Base-by-base conservation (phyloP, 2,888 invertebrate species). In the Caenorhabditis angaria region DNA sequence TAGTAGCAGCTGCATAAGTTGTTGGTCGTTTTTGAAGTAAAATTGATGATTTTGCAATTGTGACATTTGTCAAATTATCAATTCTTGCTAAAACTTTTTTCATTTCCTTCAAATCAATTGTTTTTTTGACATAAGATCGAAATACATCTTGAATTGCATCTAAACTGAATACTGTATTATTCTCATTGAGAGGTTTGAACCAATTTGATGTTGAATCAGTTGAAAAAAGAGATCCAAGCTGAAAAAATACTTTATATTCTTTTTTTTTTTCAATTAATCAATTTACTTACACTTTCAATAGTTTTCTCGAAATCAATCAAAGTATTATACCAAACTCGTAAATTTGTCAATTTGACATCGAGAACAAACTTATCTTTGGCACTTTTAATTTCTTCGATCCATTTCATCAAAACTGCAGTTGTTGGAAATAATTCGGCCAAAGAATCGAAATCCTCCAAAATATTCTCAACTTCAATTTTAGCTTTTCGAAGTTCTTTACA, bases 301-400 rank as follows among this genome's bases (percentile, higher is more conserved):
- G 68, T 5, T 68, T 61, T 22, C 25, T 22, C 66, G 67, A 48
- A 60, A 53, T 70, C 67, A 25, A 58, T 58, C 0, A 93, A 93
- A 88, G 93, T 92, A 89, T 95, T 96, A 88, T 93, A 93, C 95
- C 95, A 96, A 2, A 94, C 90, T 51, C 73, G 53, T 65, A 73
- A 62, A 25, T 65, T 58, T 0, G 63, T 65, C 64, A 69, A 58
- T 22, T 48, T 29, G n/a, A 27, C 50, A 28, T 72, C 72, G 2
- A 72, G 22, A 0, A 53, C 3, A n/a, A 25, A 48, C 41, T 41
- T 68, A 22, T 67, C 62, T 1, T 24, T 60, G 6, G 53, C 55
- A 28, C 65, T 65, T 41, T 61, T 32, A 14, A 62, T 61, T 14
- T 28, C 4, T 28, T 55, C 60, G 8, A 73, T 63, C 2, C 29